Conservation (phyloP, 2,113 vertebrate species). For the Hucho hucho region DNA sequence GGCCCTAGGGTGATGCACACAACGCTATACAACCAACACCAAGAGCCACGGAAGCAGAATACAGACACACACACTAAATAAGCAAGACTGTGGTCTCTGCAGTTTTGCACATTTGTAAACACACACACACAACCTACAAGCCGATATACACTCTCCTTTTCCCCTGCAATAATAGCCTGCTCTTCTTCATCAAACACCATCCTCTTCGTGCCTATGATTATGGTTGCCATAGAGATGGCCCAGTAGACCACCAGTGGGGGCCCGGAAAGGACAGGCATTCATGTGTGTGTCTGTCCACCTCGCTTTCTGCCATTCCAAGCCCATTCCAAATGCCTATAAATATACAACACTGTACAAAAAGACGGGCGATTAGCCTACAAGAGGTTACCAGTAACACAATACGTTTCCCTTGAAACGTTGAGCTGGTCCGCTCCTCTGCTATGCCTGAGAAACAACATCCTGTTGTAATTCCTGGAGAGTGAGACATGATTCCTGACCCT, state of each 20-base stretch:
- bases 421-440: slow-evolving; percentile 49
- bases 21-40: slow-evolving; percentile 13
- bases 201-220: slow-evolving; percentile 53
- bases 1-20: neutral
- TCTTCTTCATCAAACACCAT: slow-evolving; percentile 13
- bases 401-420: slow-evolving; percentile 50
- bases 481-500: slow-evolving; percentile 42
- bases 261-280: slow-evolving; percentile 62
- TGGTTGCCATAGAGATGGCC: slow-evolving; percentile 64
- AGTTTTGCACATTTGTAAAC: slow-evolving; percentile 29
- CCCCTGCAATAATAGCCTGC: neutral
- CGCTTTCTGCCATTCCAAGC: too few species aligned
- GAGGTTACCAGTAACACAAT: slow-evolving; percentile 72
- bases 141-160: slow-evolving; percentile 50
- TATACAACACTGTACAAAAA: too few species aligned
- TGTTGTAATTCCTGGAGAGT: slow-evolving; percentile 50
- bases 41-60: slow-evolving; percentile 34
- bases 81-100: slow-evolving; percentile 42
- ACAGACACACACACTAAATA: slow-evolving; percentile 42
- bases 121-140: slow-evolving; percentile 57
- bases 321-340: too few species aligned
- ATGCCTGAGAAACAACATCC: slow-evolving; percentile 59
- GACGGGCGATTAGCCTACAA: too few species aligned
- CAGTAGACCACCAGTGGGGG: slow-evolving; percentile 52
- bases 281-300: slow-evolving; percentile 33